These are phyloP conservation scores for Nannospalax galili DNA, from an alignment of 2,113 vertebrate species.

Conservation along the genomic window DNA sequence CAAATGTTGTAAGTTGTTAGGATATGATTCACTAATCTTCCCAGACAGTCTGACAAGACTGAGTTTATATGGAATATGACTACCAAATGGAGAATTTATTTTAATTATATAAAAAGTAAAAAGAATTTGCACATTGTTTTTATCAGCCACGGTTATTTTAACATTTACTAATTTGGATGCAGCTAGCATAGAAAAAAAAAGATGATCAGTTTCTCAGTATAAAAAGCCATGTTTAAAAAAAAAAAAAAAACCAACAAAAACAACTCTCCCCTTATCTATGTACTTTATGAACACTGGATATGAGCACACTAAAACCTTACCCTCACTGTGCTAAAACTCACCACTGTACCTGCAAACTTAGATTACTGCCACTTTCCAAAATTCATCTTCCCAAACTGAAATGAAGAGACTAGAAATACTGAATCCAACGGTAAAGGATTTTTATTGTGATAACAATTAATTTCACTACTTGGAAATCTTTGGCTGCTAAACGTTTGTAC, in stretches of 20 bases:
- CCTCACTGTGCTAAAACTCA: neutral
- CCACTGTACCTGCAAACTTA: neutral
- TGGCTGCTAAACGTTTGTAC: neutral
- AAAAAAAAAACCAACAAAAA: neutral
- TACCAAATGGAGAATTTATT: constrained; percentile 58
- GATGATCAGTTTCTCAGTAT: constrained; percentile 56
- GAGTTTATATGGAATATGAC: constrained; percentile 48
- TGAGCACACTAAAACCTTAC: neutral
- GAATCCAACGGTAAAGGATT: neutral
- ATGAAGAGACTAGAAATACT: neutral
- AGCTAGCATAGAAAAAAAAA: constrained; percentile 28
- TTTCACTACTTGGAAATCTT: constrained; percentile 4
- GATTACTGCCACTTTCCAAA: constrained; percentile 4
- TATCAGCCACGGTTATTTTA: constrained; percentile 63
- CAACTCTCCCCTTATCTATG: neutral
- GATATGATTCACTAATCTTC: constrained; percentile 60
- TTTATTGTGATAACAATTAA: neutral
- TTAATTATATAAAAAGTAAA: constrained; percentile 67
- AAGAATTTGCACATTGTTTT: constrained; percentile 57
- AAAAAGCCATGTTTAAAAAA: constrained; percentile 46
- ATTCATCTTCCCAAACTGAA: neutral
- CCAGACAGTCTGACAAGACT: constrained; percentile 69
- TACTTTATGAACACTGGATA: neutral
- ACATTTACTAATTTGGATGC: constrained; percentile 65
- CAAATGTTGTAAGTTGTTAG: constrained; percentile 28